A percentile compares a stretch with the other conserved stretches of the same genome.
Evolutionary conservation across 2,888 invertebrate species (phyloP).

Genomic region (Dolichopus griseipennis): DNA sequence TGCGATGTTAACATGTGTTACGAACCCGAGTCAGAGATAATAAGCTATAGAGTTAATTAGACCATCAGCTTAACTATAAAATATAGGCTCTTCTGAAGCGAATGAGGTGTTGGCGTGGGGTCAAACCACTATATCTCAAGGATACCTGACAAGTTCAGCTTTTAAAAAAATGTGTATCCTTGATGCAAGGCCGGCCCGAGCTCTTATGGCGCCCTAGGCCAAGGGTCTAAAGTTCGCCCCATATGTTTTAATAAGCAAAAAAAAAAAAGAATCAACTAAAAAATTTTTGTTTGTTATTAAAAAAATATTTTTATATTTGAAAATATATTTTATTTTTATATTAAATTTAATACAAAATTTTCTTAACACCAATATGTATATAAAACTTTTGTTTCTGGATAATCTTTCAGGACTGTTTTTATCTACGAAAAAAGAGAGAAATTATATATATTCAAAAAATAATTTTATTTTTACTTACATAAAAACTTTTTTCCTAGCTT

Average conservation of each 20-base stretch:
- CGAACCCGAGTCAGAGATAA: no score
- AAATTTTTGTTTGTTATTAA: background rate
- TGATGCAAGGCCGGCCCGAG: conserved; percentile 2
- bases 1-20: no score
- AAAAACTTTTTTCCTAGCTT: conserved; percentile 11
- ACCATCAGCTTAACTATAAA: no score
- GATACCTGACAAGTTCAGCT: no score
- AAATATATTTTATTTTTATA: conserved; percentile 6
- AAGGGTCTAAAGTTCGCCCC: background rate
- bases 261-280: background rate
- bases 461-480: conserved; percentile 10
- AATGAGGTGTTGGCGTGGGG: no score
- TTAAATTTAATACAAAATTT: conserved; percentile 4
- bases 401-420: background rate
- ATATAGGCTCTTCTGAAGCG: no score
- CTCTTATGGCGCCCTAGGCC: background rate
- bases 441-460: conserved; percentile 8
- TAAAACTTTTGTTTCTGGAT: background rate
- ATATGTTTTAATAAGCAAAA: conserved; percentile 4
- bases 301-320: conserved; percentile 3
- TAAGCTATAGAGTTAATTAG: no score
- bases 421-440: conserved; percentile 10
- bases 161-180: no score
- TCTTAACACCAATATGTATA: conserved; percentile 1
- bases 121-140: no score